Percentiles rank a stretch among this genome's conserved stretches.
Evolutionary conservation across 2,888 invertebrate species (phyloP).

Genomic region (Furcula furcula): DNA sequence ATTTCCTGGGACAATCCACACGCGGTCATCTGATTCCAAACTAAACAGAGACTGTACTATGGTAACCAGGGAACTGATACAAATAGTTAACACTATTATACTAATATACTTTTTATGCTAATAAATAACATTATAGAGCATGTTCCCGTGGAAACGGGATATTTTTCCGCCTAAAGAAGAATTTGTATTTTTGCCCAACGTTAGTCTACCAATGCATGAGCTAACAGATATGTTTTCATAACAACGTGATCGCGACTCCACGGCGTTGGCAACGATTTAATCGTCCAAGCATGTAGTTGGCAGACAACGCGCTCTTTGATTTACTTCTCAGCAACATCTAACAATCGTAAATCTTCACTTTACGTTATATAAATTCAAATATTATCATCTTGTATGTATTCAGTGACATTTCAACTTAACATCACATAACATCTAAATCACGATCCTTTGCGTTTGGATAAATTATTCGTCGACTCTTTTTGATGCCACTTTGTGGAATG

Average conservation of each 20-base stretch:
- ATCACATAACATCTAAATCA: conserved; percentile 30
- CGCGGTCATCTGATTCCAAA: too few species aligned
- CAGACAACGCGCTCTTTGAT: conserved; percentile 65
- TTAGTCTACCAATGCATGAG: conserved; percentile 9
- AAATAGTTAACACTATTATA: too few species aligned
- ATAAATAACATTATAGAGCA: too few species aligned
- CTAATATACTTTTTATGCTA: too few species aligned
- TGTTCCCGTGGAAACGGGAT: too few species aligned
- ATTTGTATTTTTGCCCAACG: too few species aligned
- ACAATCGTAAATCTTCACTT: conserved; percentile 50
- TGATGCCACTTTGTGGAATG: conserved; percentile 12
- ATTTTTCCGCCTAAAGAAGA: too few species aligned
- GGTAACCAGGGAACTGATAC: too few species aligned
- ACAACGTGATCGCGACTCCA: conserved; percentile 46
- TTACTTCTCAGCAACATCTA: conserved; percentile 70
- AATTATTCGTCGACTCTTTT: conserved; percentile 30
- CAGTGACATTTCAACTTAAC: conserved; percentile 30
- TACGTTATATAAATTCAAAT: conserved; percentile 24
- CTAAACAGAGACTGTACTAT: too few species aligned
- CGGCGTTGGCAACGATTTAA: conserved; percentile 66
- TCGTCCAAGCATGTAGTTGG: conserved; percentile 59
- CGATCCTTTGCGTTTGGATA: conserved; percentile 22
- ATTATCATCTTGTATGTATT: conserved; percentile 27
- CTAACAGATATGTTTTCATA: conserved; percentile 43
- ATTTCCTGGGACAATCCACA: too few species aligned